Evolutionary conservation across 2,113 vertebrate species (phyloP).

Genomic region (Noctilio leporinus): DNA sequence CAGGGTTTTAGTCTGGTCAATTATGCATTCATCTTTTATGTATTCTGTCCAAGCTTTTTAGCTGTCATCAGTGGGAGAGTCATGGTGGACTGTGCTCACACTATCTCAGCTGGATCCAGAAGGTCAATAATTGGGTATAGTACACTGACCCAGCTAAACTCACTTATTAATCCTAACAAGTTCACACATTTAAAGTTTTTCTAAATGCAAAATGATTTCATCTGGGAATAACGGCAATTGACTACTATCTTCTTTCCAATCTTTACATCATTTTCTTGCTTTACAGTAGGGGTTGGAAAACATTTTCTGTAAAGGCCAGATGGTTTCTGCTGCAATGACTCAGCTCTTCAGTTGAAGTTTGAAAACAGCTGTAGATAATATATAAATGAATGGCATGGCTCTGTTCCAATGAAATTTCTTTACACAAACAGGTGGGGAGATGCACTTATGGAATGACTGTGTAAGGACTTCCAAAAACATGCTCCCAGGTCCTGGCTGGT

Average conservation of each 20-base stretch:
- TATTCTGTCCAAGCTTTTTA: not conserved
- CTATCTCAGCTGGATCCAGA: not conserved
- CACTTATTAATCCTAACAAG: not conserved
- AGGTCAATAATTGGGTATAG: not conserved
- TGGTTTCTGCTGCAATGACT: not conserved
- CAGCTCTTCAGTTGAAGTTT: not conserved
- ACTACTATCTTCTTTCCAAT: not conserved
- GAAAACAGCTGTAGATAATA: not conserved
- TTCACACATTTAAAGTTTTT: not conserved
- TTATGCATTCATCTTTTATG: not conserved
- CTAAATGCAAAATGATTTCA: not conserved
- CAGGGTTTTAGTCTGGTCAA: not conserved
- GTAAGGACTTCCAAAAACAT: not conserved
- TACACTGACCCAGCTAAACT: not conserved
- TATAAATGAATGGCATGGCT: not conserved
- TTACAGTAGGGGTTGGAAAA: not conserved
- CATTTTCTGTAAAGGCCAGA: not conserved
- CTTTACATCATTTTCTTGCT: not conserved
- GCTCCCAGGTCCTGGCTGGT: too few species aligned
- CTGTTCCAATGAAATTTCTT: not conserved
- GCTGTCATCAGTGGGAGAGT: not conserved
- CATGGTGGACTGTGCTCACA: accelerated
- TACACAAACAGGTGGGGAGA: not conserved
- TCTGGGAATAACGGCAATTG: not conserved
- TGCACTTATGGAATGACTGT: not conserved